A percentile compares a stretch with the other conserved stretches of the same genome.
phyloP scores from a whole-genome alignment of 2,797 vertebrate genomes.

The Pelochelys cantorii region DNA sequence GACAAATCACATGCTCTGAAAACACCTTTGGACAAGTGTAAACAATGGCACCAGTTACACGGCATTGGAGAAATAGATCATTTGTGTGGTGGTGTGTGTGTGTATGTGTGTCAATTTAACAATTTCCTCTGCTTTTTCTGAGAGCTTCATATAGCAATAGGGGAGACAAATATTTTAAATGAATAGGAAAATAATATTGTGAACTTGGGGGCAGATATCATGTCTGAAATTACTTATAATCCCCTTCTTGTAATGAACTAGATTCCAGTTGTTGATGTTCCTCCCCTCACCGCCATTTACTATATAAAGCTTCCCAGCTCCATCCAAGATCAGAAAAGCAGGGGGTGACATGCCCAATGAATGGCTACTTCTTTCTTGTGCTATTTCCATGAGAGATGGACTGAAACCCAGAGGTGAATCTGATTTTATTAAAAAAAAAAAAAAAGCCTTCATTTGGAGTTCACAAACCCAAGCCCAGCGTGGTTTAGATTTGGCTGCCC shows the following conservation, averaged over 20 bases:
- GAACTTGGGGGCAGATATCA: not conserved
- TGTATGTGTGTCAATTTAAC: not conserved
- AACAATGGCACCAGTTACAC: slow-evolving; percentile 10
- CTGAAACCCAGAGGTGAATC: not conserved
- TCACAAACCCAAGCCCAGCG: fast-evolving
- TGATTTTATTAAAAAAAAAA: not conserved
- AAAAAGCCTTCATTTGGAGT: not conserved
- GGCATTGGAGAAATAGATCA: not conserved
- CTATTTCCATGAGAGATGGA: not conserved
- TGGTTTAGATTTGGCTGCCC: not conserved
- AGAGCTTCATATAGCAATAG: not conserved
- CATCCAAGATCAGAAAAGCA: not conserved
- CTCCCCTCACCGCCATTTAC: not conserved
- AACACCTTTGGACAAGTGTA: not conserved
- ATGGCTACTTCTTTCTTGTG: fast-evolving
- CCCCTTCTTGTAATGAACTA: not conserved
- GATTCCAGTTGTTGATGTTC: not conserved
- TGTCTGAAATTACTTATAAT: not conserved
- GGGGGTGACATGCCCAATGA: fast-evolving
- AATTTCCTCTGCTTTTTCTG: not conserved
- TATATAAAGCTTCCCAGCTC: not conserved
- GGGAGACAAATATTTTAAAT: not conserved
- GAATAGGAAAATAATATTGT: not conserved
- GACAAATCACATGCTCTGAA: slow-evolving; percentile 10
- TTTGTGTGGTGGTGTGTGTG: fast-evolving